Percentiles rank a stretch among this genome's conserved stretches.
phyloP scores from a whole-genome alignment of 2,888 invertebrate species.

The Psylliodes chrysocephalus region DNA sequence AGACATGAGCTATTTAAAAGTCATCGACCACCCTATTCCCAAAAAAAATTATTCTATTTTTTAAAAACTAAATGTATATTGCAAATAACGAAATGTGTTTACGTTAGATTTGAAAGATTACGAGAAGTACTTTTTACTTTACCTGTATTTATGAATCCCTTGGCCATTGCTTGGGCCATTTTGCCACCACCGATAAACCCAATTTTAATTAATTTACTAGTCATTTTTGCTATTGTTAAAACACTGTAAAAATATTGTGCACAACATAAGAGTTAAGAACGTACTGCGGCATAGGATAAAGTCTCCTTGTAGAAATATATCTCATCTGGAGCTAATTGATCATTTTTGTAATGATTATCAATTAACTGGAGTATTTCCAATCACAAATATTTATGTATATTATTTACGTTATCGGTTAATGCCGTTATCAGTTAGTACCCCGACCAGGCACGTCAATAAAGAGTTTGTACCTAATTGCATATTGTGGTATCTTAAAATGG shows the following conservation, averaged over 20 bases:
- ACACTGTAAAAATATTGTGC: not conserved
- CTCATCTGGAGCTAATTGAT: not conserved
- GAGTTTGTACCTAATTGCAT: too few relatives aligned
- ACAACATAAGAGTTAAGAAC: not conserved
- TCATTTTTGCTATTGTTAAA: constrained; percentile 48
- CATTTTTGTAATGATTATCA: not conserved
- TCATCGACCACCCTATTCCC: too few relatives aligned
- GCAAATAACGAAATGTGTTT: too few relatives aligned
- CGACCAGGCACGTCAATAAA: too few relatives aligned
- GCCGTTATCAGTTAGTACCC: not conserved
- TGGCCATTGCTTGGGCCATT: constrained; percentile 91
- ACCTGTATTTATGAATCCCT: constrained; percentile 90
- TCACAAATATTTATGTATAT: not conserved
- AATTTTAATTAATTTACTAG: constrained; percentile 72
- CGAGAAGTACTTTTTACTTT: too few relatives aligned
- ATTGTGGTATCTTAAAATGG: too few relatives aligned
- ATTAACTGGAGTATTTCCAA: not conserved
- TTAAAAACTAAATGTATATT: too few relatives aligned
- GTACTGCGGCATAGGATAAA: not conserved
- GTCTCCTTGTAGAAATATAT: not conserved
- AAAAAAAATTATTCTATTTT: too few relatives aligned
- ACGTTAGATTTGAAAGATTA: too few relatives aligned
- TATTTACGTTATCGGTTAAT: not conserved
- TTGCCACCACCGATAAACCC: constrained; percentile 94
- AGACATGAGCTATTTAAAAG: too few relatives aligned